Base-by-base conservation (phyloP, 2,797 vertebrate species). In the Peromyscus melanophrys region DNA sequence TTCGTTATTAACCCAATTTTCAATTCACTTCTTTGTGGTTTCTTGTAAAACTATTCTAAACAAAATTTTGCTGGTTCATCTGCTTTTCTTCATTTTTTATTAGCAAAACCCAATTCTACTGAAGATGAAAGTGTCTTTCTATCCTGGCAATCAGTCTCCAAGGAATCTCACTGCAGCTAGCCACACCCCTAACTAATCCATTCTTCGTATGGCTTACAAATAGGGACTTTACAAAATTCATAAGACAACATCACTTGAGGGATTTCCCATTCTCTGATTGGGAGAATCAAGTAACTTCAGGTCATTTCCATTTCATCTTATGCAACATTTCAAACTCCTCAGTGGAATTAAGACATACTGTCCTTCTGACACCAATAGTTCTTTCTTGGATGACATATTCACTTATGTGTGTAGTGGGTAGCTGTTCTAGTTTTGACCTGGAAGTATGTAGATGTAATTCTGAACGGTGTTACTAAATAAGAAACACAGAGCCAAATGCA, bases 1-100 rank as follows among this genome's bases (percentile, higher is more conserved):
- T 55, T 71, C 52, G 55, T 27, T 86, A n/a, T 55, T 27, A 69
- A 69, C 14, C 5, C 23, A 65, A 12, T 75, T 97, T 96, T 88
- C 23, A 67, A 4, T 82, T 77, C 43, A 57, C n/a, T 73, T 89
- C n/a, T 7, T 85, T 69, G 11, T 57, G 34, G 4, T 55, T 13
- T 88, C 67, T 90, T 88, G 87, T n/a, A 92, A 92, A 89, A 92
- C 88, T 69, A 81, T 40, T 69, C 69, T 81, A 14, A 94, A 80
- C 80, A 65, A 85, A 84, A 23, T 82, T 86, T 78, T 83, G 31
- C 71, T 77, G 21, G 34, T 52, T 63, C 31, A 65, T 89, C 43
- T 52, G 29, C 27, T 86, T 96, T 90, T 89, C 37, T 90, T 63
- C 17, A 46, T 65, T 27, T 94, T 29, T 57, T 40, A 69, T 29